Evolutionary conservation across 2,888 invertebrate genomes (phyloP), one percentile per base, ranked within the genome.

Genomic region (Vanessa cardui): DNA sequence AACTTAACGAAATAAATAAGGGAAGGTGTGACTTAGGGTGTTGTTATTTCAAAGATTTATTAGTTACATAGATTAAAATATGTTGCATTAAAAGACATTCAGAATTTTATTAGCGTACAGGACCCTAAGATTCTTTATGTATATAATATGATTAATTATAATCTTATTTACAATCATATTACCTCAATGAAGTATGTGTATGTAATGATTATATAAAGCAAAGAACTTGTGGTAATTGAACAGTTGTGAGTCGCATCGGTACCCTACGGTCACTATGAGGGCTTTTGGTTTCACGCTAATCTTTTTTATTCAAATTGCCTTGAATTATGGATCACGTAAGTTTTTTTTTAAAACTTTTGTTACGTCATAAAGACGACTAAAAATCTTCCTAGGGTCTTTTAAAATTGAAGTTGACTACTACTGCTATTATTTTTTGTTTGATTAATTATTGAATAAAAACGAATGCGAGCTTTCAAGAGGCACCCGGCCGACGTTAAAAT

Each of bases 251-350:
- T 49, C 3, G 18, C 20, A 20, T 4, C 7, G 49, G 20, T 4
- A 49, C 52, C 21, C 12, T 52, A 52, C 52, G 20, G 26, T 52
- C 52, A 52, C 7, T 8, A 47, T 52, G 52, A 52, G 21, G 26
- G 26, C 21, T 26, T 26, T 52, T 15, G 21, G 16, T 15, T 52
- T 12, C 52, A 21, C 16, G 21, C 52, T 52, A 52, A 3, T 52
- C 15, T 20, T 52, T 12, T 12, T 52, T 15, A 26, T 52, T 52
- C 52, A 52, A 52, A 26, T 52, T 26, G 12, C 52, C 2, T 52
- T 52, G 26, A 52, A 16, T 7, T 26, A 26, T 26, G 52, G 15
- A 52, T 9, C 52, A 26, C 16, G 52, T 52, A 52, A 52, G 52
- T 52, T 26, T n/a, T 46, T 16, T 12, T 16, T 12, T 39, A 12